These are phyloP conservation scores for Penaeus japonicus DNA, from an alignment of 1,140 invertebrate species.

Conservation along the genomic window DNA sequence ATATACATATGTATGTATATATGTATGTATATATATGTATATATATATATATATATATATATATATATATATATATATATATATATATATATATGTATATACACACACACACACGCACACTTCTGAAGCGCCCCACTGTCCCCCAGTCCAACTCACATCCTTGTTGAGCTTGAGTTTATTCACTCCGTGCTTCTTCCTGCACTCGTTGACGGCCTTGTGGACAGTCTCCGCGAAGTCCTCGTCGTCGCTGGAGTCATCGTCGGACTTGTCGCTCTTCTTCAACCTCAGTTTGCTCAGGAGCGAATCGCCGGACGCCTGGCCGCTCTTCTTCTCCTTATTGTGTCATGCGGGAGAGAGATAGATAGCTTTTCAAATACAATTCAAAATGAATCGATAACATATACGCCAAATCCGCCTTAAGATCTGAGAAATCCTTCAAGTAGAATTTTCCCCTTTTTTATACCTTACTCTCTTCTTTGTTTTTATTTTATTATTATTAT, in stretches of 20 bases:
- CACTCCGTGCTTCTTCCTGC: slow-evolving; percentile 76
- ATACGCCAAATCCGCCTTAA: background rate
- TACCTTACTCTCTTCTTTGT: background rate
- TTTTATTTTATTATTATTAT: too few relatives aligned
- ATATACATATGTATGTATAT: background rate
- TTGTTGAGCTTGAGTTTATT: slow-evolving; percentile 74
- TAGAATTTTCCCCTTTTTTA: too few relatives aligned
- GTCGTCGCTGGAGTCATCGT: slow-evolving; percentile 64
- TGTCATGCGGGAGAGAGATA: background rate
- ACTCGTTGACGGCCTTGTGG: slow-evolving; percentile 79
- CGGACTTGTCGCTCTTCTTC: background rate
- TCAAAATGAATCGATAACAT: background rate
- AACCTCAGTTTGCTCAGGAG: slow-evolving; percentile 24
- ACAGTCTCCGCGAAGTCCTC: slow-evolving; percentile 70
- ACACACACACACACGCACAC: background rate
- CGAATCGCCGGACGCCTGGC: background rate
- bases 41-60: too few relatives aligned
- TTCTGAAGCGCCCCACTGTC: background rate
- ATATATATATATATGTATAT: too few relatives aligned
- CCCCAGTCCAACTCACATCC: slow-evolving; percentile 67
- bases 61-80: too few relatives aligned
- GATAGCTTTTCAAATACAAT: background rate
- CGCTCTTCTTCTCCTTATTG: background rate
- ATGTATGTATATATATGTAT: background rate
- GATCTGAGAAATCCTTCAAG: background rate